These are phyloP conservation scores for Drosophila leontia DNA, from an alignment of 1,140 invertebrate species.

Conservation along the genomic window DNA sequence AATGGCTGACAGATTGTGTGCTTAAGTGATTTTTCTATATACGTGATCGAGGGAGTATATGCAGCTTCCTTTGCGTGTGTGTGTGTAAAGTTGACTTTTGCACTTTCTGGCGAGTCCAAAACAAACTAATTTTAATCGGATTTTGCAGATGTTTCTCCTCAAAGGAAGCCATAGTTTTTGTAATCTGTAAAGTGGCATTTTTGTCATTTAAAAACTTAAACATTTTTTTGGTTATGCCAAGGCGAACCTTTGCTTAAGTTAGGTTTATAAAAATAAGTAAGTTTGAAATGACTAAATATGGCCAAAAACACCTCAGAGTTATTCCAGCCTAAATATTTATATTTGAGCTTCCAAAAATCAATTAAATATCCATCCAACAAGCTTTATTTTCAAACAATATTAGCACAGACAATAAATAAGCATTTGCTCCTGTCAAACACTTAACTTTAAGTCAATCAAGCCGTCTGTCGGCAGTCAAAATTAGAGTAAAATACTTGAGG, in stretches of 20 bases:
- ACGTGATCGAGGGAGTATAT: conserved; percentile 12
- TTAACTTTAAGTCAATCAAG: conserved; percentile 66
- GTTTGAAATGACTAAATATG: neutral
- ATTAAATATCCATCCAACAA: neutral
- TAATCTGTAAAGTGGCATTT: conserved; percentile 4
- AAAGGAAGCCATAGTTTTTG: conserved; percentile 8
- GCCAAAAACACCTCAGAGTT: neutral
- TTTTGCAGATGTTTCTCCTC: conserved; percentile 36
- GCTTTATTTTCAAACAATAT: neutral
- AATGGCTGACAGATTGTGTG: conserved; percentile 78
- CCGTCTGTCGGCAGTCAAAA: conserved; percentile 44
- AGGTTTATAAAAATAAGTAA: neutral
- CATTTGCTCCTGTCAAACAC: conserved; percentile 27
- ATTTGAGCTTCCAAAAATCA: neutral
- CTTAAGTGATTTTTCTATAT: conserved; percentile 69
- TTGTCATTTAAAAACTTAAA: neutral
- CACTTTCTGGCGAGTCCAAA: conserved; percentile 57
- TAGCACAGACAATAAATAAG: conserved; percentile 9
- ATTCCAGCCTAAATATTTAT: neutral
- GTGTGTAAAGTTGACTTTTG: conserved; percentile 64
- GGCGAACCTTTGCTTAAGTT: neutral
- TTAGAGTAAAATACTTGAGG: conserved; percentile 60
- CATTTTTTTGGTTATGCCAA: neutral
- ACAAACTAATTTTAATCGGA: conserved; percentile 76
- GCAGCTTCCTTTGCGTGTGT: conserved; percentile 14